Base-by-base conservation (phyloP, 2,888 invertebrate genomes). In the Lasioglossum lativentre region DNA sequence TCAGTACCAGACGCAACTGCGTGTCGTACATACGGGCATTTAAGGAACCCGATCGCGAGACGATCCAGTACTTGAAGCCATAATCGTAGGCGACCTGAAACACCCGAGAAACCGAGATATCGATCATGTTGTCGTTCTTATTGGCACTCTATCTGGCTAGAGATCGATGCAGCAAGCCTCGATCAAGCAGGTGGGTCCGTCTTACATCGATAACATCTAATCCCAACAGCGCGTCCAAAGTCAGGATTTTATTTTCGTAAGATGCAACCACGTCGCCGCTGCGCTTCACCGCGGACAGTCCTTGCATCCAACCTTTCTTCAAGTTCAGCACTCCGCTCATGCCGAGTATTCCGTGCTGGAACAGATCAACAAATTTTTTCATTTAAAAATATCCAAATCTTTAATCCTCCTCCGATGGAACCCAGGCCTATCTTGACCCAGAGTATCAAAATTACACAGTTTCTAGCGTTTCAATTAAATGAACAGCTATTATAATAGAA, bases 171-270 rank as follows among this genome's bases (percentile, higher is more conserved):
- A 4, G 4, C 19, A 16, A 4, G n/a, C n/a, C n/a, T n/a, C 47
- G 47, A 47, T 47, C 16, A 14, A 27, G 2, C 59, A 16, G 19
- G 0, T 10, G 23, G 27, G n/a, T n/a, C n/a, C 5, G 38, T n/a
- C 91, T 93, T 83, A 94, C 93, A 42, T 89, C 84, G 4, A 93
- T 40, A 5, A 78, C 19, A 1, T 91, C 75, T 87, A 93, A 92
- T 75, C 90, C 91, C 4, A 94, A 45, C n/a, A 80, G 78, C n/a
- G 91, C 42, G 23, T 92, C 89, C 12, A 93, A 1, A 0, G 75
- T 82, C 0, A 92, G 5, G 19, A 59, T 71, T n/a, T 89, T 87
- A 0, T 90, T 19, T 0, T 70, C 19, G 81, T 92, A 93, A 6
- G 73, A 78, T 2, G 91, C 14, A 14, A 72, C 68, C 4, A 92